A percentile compares a stretch with the other conserved stretches of the same genome.
phyloP scores from a whole-genome alignment of 2,888 invertebrate species.

The Aspidiotus rigidus region DNA sequence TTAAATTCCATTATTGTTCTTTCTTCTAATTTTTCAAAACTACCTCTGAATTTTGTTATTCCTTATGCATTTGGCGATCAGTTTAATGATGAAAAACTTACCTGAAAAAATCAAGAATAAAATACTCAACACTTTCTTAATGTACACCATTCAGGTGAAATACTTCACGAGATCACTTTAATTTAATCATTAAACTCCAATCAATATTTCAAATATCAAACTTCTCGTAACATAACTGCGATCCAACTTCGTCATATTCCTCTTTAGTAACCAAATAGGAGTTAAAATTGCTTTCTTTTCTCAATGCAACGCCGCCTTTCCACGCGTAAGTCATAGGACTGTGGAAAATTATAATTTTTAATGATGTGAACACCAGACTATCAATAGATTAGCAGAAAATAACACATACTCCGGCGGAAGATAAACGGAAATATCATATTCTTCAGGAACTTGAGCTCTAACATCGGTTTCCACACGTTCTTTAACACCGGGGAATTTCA shows the following conservation, averaged over 20 bases:
- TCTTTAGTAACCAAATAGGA: slow-evolving; percentile 65
- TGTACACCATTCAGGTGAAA: too few relatives aligned
- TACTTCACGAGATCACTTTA: too few relatives aligned
- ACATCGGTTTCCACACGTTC: slow-evolving; percentile 70
- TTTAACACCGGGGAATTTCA: slow-evolving; percentile 72
- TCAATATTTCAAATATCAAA: slow-evolving; percentile 46
- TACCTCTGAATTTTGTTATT: too few relatives aligned
- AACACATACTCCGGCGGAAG: slow-evolving; percentile 55
- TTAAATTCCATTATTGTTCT: too few relatives aligned
- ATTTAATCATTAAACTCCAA: neutral
- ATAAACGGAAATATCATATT: slow-evolving; percentile 64
- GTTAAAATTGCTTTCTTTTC: slow-evolving; percentile 63
- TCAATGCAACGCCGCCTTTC: slow-evolving; percentile 73
- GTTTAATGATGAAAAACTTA: too few relatives aligned
- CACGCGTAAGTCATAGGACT: slow-evolving; percentile 78
- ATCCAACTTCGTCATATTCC: slow-evolving; percentile 83
- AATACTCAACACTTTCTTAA: too few relatives aligned
- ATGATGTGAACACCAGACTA: neutral
- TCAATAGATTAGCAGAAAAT: neutral
- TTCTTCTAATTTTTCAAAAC: too few relatives aligned
- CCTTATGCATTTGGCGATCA: too few relatives aligned
- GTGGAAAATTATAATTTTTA: too few relatives aligned
- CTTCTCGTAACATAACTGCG: slow-evolving; percentile 49
- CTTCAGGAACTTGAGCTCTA: slow-evolving; percentile 64
- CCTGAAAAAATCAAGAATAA: too few relatives aligned